Evolutionary conservation across 2,797 vertebrate genomes (phyloP), one percentile per base, ranked within the genome.

Genomic region (Paedocypris micromegethes): DNA sequence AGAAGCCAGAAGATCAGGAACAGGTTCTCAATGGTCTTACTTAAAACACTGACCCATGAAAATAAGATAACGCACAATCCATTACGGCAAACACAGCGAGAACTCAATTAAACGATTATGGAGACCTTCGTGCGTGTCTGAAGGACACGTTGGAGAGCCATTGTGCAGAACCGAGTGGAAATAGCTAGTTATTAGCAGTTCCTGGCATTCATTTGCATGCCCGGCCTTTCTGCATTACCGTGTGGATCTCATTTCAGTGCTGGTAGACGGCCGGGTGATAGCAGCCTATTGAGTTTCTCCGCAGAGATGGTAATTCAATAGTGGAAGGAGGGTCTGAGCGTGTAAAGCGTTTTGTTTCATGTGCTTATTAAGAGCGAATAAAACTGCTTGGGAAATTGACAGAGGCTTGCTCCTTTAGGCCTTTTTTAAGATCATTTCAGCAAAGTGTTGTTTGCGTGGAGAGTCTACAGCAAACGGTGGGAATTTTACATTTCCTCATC

Each of bases 231-330:
- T 84, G 80, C 83, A 68, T 78, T 83, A 81, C 75, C 79, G 77
- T 66, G 80, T 83, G 78, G 80, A 74, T 89, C 87, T 76, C 80
- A 84, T 89, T 89, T 89, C 88, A 86, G 83, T 84, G 72, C 82
- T 82, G 82, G 83, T 83, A 85, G 84, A 87, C 79, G 79, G 77
- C 80, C 81, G 81, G 78, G 78, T 87, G 87, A 89, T 87, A 88
- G 85, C 83, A 86, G 85, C 81, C 85, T 88, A 87, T 89, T 81
- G 78, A 81, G 86, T 90, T 90, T 85, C 88, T 73, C 79, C 79
- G 76, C 83, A 87, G 85, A 88, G 84, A 80, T 72, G 82, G 87
- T 85, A 88, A 90, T 85, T 85, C 77, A 79, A 88, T 86, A 88
- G 82, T 78, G 67, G 81, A 43, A 70, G 82, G 82, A 88, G 83